Base-by-base conservation (phyloP, 2,113 vertebrate genomes). In the Xenus cinereus region DNA sequence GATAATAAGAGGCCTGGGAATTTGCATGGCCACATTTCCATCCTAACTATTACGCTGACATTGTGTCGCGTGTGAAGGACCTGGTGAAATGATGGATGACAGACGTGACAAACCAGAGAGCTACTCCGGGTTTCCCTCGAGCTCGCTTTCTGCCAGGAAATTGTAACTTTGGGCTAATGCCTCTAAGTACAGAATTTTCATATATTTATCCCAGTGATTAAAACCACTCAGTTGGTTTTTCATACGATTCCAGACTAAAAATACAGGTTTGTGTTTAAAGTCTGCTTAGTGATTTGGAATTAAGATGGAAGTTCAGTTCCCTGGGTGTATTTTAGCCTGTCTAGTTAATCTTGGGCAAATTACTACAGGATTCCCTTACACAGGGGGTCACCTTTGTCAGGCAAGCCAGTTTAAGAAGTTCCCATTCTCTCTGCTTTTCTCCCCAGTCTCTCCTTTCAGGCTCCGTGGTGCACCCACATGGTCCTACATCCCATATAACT, bases 351-450 rank as follows among this genome's bases (percentile, higher is more conserved):
- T 12, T 6, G 15, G 8, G 24, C 43, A 45, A 11, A 18, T 11
- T 7, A 19, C 15, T 23, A 2, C 0, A 20, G 59, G 35, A 14
- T 41, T 50, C 1, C 4, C n/a, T 20, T 19, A n/a, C 1, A 0
- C 12, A 9, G 18, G 3, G 18, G 12, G 21, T 9, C 21, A 46
- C 26, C 43, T 39, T 37, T 8, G 0, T 33, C 67, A 62, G 20
- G 35, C 63, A 26, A 23, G 3, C 0, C 35, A 4, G 8, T 33
- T 39, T 50, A 26, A 60, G 14, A 32, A 10, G 9, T 13, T 50
- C 57, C 43, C 32, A 4, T 41, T 71, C 33, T 39, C 41, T n/a
- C 19, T 39, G 13, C 41, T 64, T 71, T 82, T 12, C 18, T 41
- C 17, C 37, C 14, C 17, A 11, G 4, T 2, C 21, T 35, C 17